Base-by-base conservation (phyloP, 2,888 invertebrate genomes). In the Synergus laeviventris region DNA sequence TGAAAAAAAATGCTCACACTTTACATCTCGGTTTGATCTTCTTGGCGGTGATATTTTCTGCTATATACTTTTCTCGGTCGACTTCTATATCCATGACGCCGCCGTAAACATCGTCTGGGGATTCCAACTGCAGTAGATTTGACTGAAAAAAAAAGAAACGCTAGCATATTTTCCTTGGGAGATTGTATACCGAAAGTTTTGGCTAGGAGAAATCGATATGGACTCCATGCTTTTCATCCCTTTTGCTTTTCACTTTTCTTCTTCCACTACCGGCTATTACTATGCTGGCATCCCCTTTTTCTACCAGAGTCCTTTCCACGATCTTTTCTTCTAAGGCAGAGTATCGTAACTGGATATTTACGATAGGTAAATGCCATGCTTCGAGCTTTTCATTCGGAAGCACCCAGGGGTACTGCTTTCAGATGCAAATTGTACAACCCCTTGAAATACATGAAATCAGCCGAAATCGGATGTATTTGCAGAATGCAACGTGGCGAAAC, bases 401-500 rank as follows among this genome's bases (percentile, higher is more conserved):
- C 61, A 77, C 78, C 77, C 76, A 77, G 76, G 80, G 82, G 76
- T 81, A 66, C 74, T 79, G 83, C 85, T 89, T 88, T 89, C 87
- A 88, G 83, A 89, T 89, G 89, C 86, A 89, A 89, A 89, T 88
- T 85, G 84, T 86, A 86, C 83, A n/a, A 45, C 61, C 74, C 54
- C 45, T 73, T 14, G 45, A 70, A 49, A 70, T 49, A 70, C 11
- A 49, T 70, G 12, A 62, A 62, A 62, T 38, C 24, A 61, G 54
- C 39, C 74, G 49, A 70, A 24, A 59, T 74, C 39, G 59, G 59
- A 36, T 60, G 38, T 74, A 74, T 74, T 74, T 60, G 74, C 16
- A 56, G 39, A 56, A 73, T 73, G 14, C 38, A 36, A 36, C 21
- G n/a, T n/a, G 14, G 36, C 54, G 31, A 11, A 36, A 36, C 36